A percentile compares a stretch with the other conserved stretches of the same genome.
phyloP scores from a whole-genome alignment of 35 echinoderm and acorn worm species.

The Ophioderma brevispina region DNA sequence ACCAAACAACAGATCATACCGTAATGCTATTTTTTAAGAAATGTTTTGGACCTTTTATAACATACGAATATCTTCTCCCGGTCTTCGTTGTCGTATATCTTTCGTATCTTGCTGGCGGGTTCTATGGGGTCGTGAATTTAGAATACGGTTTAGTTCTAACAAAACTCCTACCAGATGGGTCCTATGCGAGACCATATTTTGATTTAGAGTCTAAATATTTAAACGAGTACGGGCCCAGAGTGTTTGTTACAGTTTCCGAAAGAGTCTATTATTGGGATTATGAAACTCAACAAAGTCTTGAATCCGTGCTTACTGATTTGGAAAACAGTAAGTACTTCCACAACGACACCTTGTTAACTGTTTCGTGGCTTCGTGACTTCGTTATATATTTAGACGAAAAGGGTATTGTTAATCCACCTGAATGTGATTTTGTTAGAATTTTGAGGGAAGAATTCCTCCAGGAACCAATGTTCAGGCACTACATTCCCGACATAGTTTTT shows the following conservation, averaged over 20 bases:
- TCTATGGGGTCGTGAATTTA: slow-evolving; percentile 32
- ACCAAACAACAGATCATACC: background rate
- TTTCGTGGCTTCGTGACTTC: slow-evolving; percentile 57
- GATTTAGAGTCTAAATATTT: slow-evolving; percentile 39
- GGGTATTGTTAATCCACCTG: background rate
- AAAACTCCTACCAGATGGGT: slow-evolving; percentile 44
- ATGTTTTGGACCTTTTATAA: slow-evolving; percentile 50
- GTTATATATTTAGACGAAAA: background rate
- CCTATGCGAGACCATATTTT: slow-evolving; percentile 36
- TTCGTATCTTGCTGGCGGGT: slow-evolving; percentile 27
- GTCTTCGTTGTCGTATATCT: slow-evolving; percentile 16
- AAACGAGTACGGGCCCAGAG: slow-evolving; percentile 33
- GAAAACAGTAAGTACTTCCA: slow-evolving; percentile 37
- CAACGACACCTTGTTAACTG: background rate
- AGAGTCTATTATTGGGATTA: slow-evolving; percentile 25
- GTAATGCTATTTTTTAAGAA: slow-evolving; percentile 47
- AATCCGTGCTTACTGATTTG: slow-evolving; percentile 27
- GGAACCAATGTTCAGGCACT: slow-evolving; percentile 18
- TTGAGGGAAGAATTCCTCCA: slow-evolving; percentile 41
- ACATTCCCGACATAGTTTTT: slow-evolving; percentile 57
- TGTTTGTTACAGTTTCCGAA: slow-evolving; percentile 44
- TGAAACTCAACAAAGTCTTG: slow-evolving; percentile 18
- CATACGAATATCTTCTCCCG: background rate
- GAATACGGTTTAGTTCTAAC: slow-evolving; percentile 42
- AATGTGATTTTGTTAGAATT: background rate